phyloP scores from a whole-genome alignment of 1,140 invertebrate genomes.

The Eriocheir sinensis region DNA sequence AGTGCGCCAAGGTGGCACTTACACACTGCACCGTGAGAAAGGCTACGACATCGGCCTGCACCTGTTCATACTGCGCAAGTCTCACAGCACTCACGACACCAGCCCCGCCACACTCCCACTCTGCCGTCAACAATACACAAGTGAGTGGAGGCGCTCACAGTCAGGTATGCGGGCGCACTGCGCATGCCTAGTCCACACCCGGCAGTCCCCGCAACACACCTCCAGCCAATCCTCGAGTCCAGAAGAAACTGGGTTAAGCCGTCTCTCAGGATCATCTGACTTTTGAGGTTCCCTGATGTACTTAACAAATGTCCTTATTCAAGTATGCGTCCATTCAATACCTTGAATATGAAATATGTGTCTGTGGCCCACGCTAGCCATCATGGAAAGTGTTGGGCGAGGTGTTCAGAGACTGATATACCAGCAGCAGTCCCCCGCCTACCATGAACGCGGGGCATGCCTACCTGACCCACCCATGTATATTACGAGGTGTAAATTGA shows the following conservation, averaged over 20 bases:
- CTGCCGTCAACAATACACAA: conserved; percentile 56
- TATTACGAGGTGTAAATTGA: too few species aligned
- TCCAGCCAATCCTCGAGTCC: conserved; percentile 35
- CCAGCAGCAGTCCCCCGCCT: too few species aligned
- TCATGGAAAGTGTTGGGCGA: too few species aligned
- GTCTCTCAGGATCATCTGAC: conserved; percentile 50
- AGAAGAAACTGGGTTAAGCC: conserved; percentile 59
- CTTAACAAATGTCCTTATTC: too few species aligned
- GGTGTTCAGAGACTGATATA: too few species aligned
- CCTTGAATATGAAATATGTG: too few species aligned
- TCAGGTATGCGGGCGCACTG: conserved; percentile 65
- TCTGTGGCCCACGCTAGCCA: too few species aligned
- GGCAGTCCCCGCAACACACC: conserved; percentile 70
- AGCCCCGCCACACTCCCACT: background rate
- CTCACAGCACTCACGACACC: conserved; percentile 36
- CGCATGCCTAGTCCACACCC: conserved; percentile 63
- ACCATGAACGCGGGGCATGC: too few species aligned
- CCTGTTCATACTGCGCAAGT: conserved; percentile 56
- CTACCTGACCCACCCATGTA: too few species aligned
- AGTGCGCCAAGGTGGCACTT: background rate
- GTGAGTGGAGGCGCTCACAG: conserved; percentile 67
- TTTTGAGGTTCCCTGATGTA: background rate
- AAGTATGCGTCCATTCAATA: too few species aligned
- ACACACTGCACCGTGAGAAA: conserved; percentile 31
- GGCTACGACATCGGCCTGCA: conserved; percentile 48